Evolutionary conservation across 2,113 vertebrate genomes (phyloP), one percentile per base, ranked within the genome.

Genomic region (Labrus mixtus): DNA sequence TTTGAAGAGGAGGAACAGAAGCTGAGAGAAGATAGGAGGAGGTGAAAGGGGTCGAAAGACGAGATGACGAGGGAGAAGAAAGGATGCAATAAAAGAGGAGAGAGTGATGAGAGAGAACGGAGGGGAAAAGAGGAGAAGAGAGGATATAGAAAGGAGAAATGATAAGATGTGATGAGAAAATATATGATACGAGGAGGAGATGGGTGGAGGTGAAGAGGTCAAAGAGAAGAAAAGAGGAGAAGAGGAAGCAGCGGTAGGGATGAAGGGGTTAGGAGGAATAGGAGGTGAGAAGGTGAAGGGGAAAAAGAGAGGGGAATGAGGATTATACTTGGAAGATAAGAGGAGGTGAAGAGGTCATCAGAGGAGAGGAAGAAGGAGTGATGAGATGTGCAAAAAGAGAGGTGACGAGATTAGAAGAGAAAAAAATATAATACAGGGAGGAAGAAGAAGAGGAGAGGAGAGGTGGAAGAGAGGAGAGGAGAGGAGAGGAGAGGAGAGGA

Each of bases 211-310:
- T 10, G 9, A 51, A 22, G 41, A 48, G n/a, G 37, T 41, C 23
- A 59, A n/a, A 45, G 61, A 43, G 61, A 25, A 43, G 39, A 23
- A 19, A 39, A n/a, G 20, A 51, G 37, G 68, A 60, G 23, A n/a
- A n/a, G 41, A 22, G 20, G 33, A 54, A 37, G 37, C 17, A n/a
- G 56, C n/a, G 43, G 22, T 17, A 22, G 59, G 13, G 54, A 58
- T 6, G 33, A 1, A 10, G 33, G 50, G n/a, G n/a, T n/a, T n/a
- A n/a, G n/a, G 17, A 1, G 50, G 17, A 11, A 29, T 23, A 16
- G 55, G 59, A 56, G 39, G 19, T 33, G 6, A 20, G 1, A 39
- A 56, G 12, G 37, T 39, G 37, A 39, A 39, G 37, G 6, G 37
- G 6, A 39, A 39, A 13, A 25, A 8, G 8, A 4, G 23, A 16